These are phyloP conservation scores for Marronus borbonicus DNA, from an alignment of 2,888 invertebrate species.

Conservation along the genomic window DNA sequence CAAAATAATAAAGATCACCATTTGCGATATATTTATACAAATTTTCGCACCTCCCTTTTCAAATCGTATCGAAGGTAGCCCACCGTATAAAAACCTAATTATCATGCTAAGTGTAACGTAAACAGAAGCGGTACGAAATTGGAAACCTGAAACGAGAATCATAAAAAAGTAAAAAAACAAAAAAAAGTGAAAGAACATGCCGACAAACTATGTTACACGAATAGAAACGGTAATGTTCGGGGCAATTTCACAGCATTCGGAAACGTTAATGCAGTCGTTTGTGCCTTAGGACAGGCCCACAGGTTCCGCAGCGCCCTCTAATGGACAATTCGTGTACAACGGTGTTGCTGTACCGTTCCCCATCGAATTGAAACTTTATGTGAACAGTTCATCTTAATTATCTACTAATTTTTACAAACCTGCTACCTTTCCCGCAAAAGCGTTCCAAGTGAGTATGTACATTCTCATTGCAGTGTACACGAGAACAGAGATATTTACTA, in stretches of 20 bases:
- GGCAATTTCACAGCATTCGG: constrained; percentile 13
- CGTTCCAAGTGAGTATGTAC: neutral
- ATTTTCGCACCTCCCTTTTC: no score
- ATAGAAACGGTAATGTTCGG: neutral
- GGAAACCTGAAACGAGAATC: neutral
- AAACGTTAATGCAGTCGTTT: neutral
- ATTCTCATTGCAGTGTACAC: neutral
- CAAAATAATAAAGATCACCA: no score
- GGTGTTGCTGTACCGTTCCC: no score
- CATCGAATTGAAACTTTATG: constrained; percentile 22
- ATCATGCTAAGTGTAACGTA: neutral
- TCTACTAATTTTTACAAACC: constrained; percentile 30
- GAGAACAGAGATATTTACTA: no score
- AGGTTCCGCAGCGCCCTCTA: neutral
- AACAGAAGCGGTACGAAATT: neutral
- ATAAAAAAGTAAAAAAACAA: neutral
- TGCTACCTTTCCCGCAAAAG: neutral
- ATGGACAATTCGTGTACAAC: constrained; percentile 9
- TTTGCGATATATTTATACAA: no score
- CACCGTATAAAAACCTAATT: neutral
- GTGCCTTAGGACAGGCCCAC: neutral
- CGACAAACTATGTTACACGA: neutral
- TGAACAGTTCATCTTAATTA: constrained; percentile 38
- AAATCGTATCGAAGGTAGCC: no score
- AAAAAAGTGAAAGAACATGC: neutral